Conservation (phyloP, 2,888 invertebrate species). For the Caenorhabditis sp. region DNA sequence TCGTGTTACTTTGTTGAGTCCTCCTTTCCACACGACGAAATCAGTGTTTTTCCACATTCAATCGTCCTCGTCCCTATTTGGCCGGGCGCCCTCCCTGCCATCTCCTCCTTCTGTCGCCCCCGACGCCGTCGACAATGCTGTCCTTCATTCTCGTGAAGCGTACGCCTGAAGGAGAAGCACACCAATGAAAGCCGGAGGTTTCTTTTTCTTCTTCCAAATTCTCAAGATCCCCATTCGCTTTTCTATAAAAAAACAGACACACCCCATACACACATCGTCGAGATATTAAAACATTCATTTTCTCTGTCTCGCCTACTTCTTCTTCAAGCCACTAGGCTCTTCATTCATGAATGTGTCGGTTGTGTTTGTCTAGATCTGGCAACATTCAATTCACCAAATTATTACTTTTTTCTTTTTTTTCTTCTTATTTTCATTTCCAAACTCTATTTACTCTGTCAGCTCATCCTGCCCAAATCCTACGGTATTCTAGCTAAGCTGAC, state of each 20-base stretch:
- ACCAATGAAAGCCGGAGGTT: constrained; percentile 48
- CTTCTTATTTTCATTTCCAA: neutral
- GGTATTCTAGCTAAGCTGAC: constrained; percentile 26
- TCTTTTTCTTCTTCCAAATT: constrained; percentile 47
- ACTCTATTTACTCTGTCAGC: constrained; percentile 14
- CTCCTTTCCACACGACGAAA: constrained; percentile 44
- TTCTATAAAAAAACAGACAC: constrained; percentile 61
- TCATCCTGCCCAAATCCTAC: constrained; percentile 18
- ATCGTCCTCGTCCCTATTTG: constrained; percentile 59
- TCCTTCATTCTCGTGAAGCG: constrained; percentile 54
- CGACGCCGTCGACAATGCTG: neutral
- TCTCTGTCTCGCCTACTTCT: neutral
- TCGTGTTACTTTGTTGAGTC: constrained; percentile 65
- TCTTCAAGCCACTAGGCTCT: neutral
- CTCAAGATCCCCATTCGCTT: constrained; percentile 63
- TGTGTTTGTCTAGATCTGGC: constrained; percentile 54
- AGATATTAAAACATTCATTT: constrained; percentile 65
- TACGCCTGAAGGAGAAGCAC: constrained; percentile 24
- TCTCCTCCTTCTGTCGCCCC: constrained; percentile 38
- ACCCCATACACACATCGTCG: constrained; percentile 39
- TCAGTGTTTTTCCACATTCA: constrained; percentile 61
- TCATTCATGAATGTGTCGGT: constrained; percentile 49
- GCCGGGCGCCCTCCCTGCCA: constrained; percentile 54
- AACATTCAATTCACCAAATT: constrained; percentile 44
- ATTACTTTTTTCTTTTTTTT: constrained; percentile 44